Conservation (phyloP, 2,888 invertebrate species). For the Chloromyia formosa region DNA sequence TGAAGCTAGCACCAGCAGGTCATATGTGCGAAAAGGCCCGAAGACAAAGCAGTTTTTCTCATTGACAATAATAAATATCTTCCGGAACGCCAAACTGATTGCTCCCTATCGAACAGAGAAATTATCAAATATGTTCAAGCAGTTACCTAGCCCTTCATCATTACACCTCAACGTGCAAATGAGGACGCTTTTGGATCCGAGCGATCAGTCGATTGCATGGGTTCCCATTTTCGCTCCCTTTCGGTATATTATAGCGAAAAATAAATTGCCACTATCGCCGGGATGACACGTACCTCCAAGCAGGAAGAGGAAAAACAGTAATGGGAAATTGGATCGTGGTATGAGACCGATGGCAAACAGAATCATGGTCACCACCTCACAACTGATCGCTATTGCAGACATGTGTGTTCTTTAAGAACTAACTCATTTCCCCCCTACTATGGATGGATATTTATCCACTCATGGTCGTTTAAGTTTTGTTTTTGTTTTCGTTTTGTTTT, state of each 20-base stretch:
- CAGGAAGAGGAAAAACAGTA: constrained; percentile 25
- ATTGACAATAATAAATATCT: neutral
- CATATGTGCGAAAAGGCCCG: too few species aligned
- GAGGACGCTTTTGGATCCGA: neutral
- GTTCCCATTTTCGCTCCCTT: constrained; percentile 17
- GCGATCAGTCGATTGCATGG: constrained; percentile 20
- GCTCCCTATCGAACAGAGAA: neutral
- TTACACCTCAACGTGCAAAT: neutral
- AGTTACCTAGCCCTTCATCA: neutral
- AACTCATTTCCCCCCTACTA: neutral
- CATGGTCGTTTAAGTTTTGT: neutral
- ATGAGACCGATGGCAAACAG: constrained; percentile 1
- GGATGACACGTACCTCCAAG: constrained; percentile 33
- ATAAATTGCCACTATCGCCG: constrained; percentile 32
- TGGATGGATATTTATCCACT: neutral
- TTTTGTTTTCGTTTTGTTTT: neutral
- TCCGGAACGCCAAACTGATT: constrained; percentile 13
- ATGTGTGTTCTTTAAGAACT: neutral
- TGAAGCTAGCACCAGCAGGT: too few species aligned
- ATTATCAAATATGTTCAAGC: constrained; percentile 13
- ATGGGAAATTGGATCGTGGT: constrained; percentile 31
- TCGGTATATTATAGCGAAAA: constrained; percentile 2
- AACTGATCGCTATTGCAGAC: neutral
- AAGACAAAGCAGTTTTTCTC: too few species aligned
- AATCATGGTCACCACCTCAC: constrained; percentile 15